These are phyloP conservation scores for Drosophila cognata DNA, from an alignment of 2,888 invertebrate species.

Conservation along the genomic window DNA sequence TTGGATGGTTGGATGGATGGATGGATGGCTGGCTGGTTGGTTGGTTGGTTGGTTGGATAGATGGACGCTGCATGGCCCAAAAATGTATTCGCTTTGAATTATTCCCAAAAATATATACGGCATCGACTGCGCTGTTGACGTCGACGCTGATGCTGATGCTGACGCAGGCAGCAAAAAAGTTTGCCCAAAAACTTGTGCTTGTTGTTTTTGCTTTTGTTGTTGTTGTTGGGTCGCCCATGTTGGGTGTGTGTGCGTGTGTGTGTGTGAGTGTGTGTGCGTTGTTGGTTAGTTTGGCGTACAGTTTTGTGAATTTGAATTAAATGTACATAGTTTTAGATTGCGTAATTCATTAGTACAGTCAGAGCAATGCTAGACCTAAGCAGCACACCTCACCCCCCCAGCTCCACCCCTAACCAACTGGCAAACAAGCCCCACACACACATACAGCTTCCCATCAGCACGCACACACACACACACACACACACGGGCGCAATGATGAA, in stretches of 20 bases:
- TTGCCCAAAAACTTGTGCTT: slow-evolving; percentile 70
- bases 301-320: slow-evolving; percentile 83
- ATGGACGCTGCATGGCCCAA: slow-evolving; percentile 27
- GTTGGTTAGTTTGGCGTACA: slow-evolving; percentile 77
- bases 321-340: slow-evolving; percentile 84
- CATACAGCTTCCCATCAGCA: background rate
- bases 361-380: slow-evolving; percentile 61
- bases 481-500: slow-evolving; percentile 79
- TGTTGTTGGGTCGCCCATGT: slow-evolving; percentile 25
- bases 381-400: slow-evolving; percentile 23
- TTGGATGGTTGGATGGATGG: slow-evolving; percentile 40
- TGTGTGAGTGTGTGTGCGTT: slow-evolving; percentile 35
- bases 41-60: background rate
- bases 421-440: background rate
- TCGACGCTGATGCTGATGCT: slow-evolving; percentile 16
- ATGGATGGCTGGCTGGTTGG: background rate
- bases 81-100: slow-evolving; percentile 80
- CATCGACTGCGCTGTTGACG: slow-evolving; percentile 32
- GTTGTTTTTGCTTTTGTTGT: slow-evolving; percentile 18
- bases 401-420: background rate
- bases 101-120: slow-evolving; percentile 74
- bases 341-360: slow-evolving; percentile 84
- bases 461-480: slow-evolving; percentile 1
- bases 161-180: slow-evolving; percentile 68
- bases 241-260: slow-evolving; percentile 40